Percentiles rank a stretch among this genome's conserved stretches.
Conservation (phyloP, 2,888 invertebrate genomes). For the Cyrtodaria siliqua region DNA sequence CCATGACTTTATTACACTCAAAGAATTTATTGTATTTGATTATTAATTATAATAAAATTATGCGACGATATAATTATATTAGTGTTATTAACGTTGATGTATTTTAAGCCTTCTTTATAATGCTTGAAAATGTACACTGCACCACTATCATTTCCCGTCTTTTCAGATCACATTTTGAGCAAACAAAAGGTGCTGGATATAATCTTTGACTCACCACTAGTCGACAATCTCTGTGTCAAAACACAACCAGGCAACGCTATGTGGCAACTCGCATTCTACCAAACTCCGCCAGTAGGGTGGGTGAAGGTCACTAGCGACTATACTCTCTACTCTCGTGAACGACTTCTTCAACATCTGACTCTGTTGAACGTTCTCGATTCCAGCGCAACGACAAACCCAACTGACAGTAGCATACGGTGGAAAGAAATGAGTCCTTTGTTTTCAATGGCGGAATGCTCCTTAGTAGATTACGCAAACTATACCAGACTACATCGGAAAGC, state of each 20-base stretch:
- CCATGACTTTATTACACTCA: too few species aligned
- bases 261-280: conserved; percentile 45
- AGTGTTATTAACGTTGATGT: too few species aligned
- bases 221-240: conserved; percentile 43
- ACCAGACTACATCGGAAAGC: conserved; percentile 31
- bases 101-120: too few species aligned
- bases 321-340: conserved; percentile 17
- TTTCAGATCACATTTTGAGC: conserved; percentile 49
- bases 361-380: conserved; percentile 32
- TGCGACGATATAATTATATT: too few species aligned
- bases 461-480: conserved; percentile 44
- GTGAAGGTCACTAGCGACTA: conserved; percentile 28
- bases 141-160: too few species aligned
- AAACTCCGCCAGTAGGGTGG: conserved; percentile 51
- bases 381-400: conserved; percentile 11
- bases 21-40: too few species aligned
- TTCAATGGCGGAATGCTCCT: conserved; percentile 25
- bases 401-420: too few species aligned
- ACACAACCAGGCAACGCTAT: conserved; percentile 10
- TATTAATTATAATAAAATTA: too few species aligned
- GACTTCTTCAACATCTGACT: conserved; percentile 34
- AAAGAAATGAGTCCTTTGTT: conserved; percentile 39
- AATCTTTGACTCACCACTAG: conserved; percentile 17
- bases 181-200: conserved; percentile 45
- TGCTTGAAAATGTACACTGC: too few species aligned